These are phyloP conservation scores for Pycnomerus fuliginosus DNA, from an alignment of 2,888 invertebrate genomes.

Conservation along the genomic window DNA sequence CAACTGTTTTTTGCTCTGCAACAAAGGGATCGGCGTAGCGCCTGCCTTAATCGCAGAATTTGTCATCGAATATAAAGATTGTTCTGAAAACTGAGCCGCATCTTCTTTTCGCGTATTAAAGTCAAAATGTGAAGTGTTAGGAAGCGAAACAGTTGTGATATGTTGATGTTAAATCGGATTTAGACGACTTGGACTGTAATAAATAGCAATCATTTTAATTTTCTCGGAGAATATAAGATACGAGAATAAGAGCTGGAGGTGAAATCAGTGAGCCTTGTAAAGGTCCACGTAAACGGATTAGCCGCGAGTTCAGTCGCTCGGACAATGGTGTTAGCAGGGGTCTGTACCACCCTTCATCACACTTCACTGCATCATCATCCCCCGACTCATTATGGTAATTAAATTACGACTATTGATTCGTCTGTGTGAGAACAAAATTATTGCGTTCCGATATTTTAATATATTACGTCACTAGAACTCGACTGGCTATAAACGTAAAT, in stretches of 20 bases:
- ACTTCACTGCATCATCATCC: conserved; percentile 43
- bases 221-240: conserved; percentile 2
- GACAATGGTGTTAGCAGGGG: conserved; percentile 49
- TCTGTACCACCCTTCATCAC: conserved; percentile 39
- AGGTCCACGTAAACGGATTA: conserved; percentile 50
- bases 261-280: conserved; percentile 48
- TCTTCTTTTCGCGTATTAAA: too few relatives aligned
- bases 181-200: conserved; percentile 1
- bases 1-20: too few relatives aligned
- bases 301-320: conserved; percentile 48
- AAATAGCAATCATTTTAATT: not conserved
- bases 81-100: too few relatives aligned
- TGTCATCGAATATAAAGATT: too few relatives aligned
- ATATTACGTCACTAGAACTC: too few relatives aligned
- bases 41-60: too few relatives aligned
- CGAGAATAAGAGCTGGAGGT: conserved; percentile 34
- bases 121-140: too few relatives aligned
- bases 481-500: conserved; percentile 19
- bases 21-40: too few relatives aligned
- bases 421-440: too few relatives aligned
- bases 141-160: too few relatives aligned
- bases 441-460: too few relatives aligned
- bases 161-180: too few relatives aligned
- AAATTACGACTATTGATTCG: conserved; percentile 41
- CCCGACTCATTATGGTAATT: conserved; percentile 46